Evolutionary conservation across 2,888 invertebrate genomes (phyloP), one percentile per base, ranked within the genome.

Genomic region (Lithodes maja): DNA sequence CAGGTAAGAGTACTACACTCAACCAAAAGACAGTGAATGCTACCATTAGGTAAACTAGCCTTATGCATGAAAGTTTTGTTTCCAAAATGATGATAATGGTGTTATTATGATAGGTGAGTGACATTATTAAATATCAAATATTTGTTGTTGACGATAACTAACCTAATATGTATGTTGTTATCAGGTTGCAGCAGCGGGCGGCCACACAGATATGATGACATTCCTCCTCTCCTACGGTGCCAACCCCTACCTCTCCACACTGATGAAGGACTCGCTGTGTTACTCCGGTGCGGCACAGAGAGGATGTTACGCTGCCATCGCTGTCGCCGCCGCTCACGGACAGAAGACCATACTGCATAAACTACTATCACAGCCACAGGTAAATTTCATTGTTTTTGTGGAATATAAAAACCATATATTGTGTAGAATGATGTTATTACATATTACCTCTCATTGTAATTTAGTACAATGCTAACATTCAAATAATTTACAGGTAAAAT

Each of bases 261-360:
- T 97, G 3, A 95, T 97, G 90, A 96, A 97, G 93, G 97, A 97
- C 93, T 96, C 97, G 0, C 95, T 97, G 87, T 97, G 97, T 92
- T 98, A 98, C 93, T 97, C 97, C 0, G 97, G 97, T 0, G 96
- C 97, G 0, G 97, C 97, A 0, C 97, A 97, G 93, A 95, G 95
- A 93, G 92, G 87, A 52, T 92, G 92, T 74, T 88, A 92, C 54
- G 91, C 90, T 93, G 97, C 98, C 68, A 96, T 98, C 93, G 97
- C 97, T 0, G 97, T 98, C 12, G 97, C 98, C 52, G 97, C 98
- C 68, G 96, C 97, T 0, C 98, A 98, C 93, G 98, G 98, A 0
- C 97, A 98, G 85, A 95, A 97, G 83, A 95, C 95, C 0, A 96
- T 97, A 92, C 94, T 98, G 78, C 96, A 97, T 89, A 97, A 97